These are phyloP conservation scores for Catalaphyllia jardinei DNA, from an alignment of 64 coral and sea anemone genomes.

Conservation along the genomic window DNA sequence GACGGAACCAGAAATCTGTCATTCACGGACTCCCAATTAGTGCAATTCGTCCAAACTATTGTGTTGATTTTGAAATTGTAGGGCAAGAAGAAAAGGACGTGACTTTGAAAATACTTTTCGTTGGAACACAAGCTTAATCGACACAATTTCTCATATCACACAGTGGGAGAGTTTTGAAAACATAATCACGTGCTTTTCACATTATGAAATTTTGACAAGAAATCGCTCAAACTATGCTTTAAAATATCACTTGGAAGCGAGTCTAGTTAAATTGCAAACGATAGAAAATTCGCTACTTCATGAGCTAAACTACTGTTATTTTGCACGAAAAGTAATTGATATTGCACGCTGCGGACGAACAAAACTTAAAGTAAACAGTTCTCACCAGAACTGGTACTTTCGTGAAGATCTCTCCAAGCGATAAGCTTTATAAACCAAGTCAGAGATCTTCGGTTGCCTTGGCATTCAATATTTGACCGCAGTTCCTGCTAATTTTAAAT, in stretches of 20 bases:
- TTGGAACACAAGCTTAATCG: not conserved
- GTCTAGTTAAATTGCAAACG: not conserved
- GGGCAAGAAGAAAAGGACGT: not conserved
- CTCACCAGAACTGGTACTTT: not conserved
- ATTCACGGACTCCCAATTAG: not conserved
- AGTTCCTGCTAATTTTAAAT: constrained; percentile 5
- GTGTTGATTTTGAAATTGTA: not conserved
- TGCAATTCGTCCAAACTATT: not conserved
- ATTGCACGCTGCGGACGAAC: not conserved
- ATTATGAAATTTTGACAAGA: not conserved
- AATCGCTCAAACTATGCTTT: not conserved
- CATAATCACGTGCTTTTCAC: not conserved
- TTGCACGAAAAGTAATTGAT: not conserved
- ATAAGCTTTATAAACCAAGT: constrained; percentile 10
- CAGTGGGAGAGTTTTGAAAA: not conserved
- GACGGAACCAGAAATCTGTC: not conserved
- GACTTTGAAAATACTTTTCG: not conserved
- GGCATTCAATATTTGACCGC: not conserved
- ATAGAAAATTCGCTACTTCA: not conserved
- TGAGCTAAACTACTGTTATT: not conserved
- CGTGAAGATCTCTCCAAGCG: not conserved
- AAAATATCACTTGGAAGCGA: not conserved
- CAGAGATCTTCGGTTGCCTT: not conserved
- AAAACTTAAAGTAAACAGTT: not conserved
- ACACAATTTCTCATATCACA: not conserved